These are phyloP conservation scores for Colistium nudipinnis DNA, from an alignment of 2,113 vertebrate species.

Conservation along the genomic window DNA sequence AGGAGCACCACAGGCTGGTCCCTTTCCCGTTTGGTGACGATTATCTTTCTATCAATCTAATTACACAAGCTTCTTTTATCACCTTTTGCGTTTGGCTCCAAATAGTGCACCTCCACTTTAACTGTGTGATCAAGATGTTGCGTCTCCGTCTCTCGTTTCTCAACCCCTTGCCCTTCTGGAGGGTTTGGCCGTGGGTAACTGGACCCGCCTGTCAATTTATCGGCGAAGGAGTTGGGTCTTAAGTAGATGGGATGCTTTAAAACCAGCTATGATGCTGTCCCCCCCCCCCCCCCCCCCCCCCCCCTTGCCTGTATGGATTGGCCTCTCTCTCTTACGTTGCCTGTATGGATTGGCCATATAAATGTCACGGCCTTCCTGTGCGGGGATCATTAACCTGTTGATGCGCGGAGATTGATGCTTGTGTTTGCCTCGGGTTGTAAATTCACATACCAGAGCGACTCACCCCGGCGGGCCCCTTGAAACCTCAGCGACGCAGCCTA, in stretches of 20 bases:
- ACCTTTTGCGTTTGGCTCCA: neutral
- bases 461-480: neutral
- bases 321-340: neutral
- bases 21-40: neutral
- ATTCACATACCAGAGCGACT: neutral
- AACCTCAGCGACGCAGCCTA: conserved; percentile 7
- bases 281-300: too few relatives aligned
- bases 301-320: too few relatives aligned
- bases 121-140: neutral
- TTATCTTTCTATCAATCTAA: too few relatives aligned
- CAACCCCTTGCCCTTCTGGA: neutral
- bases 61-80: neutral
- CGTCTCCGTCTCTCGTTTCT: neutral
- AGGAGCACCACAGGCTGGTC: too few relatives aligned
- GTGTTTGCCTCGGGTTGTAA: neutral
- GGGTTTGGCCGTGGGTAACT: neutral
- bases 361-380: conserved; percentile 6
- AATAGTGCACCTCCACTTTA: too few relatives aligned
- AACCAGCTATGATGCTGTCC: neutral
- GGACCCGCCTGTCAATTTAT: conserved; percentile 16
- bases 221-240: neutral
- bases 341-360: conserved; percentile 36
- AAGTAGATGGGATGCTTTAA: conserved; percentile 19
- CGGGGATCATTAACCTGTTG: conserved; percentile 52
- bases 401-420: neutral